Evolutionary conservation across 1,140 invertebrate genomes (phyloP), one percentile per base, ranked within the genome.

Genomic region (Agrilus planipennis): DNA sequence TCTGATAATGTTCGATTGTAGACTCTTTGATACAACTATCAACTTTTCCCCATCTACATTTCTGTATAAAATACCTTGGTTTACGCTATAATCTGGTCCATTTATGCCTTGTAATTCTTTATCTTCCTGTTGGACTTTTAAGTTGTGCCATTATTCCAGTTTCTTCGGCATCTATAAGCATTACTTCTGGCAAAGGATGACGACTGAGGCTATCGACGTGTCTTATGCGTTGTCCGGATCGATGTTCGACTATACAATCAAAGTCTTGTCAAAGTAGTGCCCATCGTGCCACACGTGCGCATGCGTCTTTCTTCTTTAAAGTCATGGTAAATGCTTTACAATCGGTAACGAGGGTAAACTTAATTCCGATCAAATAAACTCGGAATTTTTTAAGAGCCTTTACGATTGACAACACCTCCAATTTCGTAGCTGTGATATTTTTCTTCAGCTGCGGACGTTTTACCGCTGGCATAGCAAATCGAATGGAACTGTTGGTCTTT

Each of bases 381-480:
- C 23, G 23, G 12, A 27, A 70, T 29, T 60, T 52, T 45, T 60
- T 53, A 3, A 73, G 51, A 1, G 62, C 62, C 46, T 60, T 56
- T 2, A 71, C 52, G 11, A 71, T 52, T 3, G 65, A 63, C 2
- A 72, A 39, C 7, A 55, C 58, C 54, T 71, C 67, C 20, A 63
- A 43, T 43, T n/a, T 71, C 65, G 10, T 57, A 61, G 18, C 54
- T 57, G 9, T 53, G 48, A 39, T 65, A 69, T n/a, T 62, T 54
- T 11, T 34, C 46, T 51, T 75, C 69, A 19, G 47, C 45, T 18
- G 39, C 34, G 3, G 40, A 44, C 4, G 67, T 45, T 19, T 44
- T 45, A 17, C 58, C 47, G 14, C 60, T 62, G 14, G 61, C 60
- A 51, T 68, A 70, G 28, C 53, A 61, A 2, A 68, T 47, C 16